Evolutionary conservation across 2,888 invertebrate species (phyloP).

Genomic region (Sinhomidia bicolor): DNA sequence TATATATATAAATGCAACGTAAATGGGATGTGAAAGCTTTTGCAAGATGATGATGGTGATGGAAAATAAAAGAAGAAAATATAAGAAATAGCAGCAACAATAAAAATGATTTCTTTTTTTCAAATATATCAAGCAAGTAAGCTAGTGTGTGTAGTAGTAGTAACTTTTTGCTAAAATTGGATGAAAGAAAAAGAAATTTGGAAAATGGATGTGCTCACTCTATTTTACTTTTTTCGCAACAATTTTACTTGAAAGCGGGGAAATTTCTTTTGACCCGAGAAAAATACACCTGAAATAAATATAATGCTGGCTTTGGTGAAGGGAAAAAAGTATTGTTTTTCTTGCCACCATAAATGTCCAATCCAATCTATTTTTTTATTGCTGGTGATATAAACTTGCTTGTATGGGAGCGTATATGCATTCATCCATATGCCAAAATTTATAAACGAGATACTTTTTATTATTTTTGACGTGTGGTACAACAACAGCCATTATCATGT

Average conservation of each 20-base stretch:
- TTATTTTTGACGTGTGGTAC: no score
- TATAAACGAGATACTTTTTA: no score
- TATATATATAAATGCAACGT: not conserved
- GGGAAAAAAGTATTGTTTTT: not conserved
- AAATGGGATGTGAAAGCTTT: slow-evolving; percentile 35
- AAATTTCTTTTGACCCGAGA: not conserved
- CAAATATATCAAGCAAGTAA: no score
- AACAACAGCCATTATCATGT: no score
- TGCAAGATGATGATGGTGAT: not conserved
- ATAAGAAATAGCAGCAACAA: not conserved
- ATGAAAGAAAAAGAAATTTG: not conserved
- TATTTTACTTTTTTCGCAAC: slow-evolving; percentile 9
- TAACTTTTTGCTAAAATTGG: not conserved
- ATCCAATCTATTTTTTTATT: not conserved
- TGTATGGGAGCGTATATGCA: no score
- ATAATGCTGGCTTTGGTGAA: no score
- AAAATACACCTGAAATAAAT: not conserved
- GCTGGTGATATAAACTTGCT: no score
- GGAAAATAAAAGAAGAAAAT: not conserved
- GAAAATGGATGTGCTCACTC: not conserved
- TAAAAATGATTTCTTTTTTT: not conserved
- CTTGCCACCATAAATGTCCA: not conserved
- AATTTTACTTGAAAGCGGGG: not conserved
- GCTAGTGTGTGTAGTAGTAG: no score
- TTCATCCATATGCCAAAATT: no score